Base-by-base conservation (phyloP, 2,888 invertebrate species). In the Malacosoma neustria region DNA sequence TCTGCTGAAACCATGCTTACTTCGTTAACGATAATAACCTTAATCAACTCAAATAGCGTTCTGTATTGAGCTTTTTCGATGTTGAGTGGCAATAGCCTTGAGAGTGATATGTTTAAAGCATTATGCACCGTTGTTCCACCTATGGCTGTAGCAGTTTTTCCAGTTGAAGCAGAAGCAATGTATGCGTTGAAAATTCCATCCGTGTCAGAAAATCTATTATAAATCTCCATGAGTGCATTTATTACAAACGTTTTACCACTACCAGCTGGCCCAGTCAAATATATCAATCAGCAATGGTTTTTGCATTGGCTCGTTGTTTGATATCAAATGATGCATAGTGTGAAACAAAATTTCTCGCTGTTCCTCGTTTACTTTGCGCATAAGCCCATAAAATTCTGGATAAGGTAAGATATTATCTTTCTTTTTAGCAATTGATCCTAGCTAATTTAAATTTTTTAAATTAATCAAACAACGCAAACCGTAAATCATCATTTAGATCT, bases 151-250 rank as follows among this genome's bases (percentile, higher is more conserved):
- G 63, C 61, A 32, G 67, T 61, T 48, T 61, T 61, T 29, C 57
- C 65, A 33, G 63, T 64, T 38, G 54, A 53, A 29, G 61, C 63
- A 51, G 61, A 64, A 12, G 55, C 47, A 36, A 70, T 40, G 49
- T 60, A 68, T 11, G 66, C 53, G 48, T 67, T 62, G 49, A 48
- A 56, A 36, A 46, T 35, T 30, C 50, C 51, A 49, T 65, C 55
- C 43, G 48, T 43, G 6, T 51, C 38, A 30, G 57, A 41, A 43
- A 46, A 63, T 14, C 63, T 45, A 35, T 68, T 66, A 41, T 63
- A 63, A 32, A 54, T 65, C 43, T 69, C 67, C 62, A 65, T 63
- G 1, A 68, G 34, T 11, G 45, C 32, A 51, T 63, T 62, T 14
- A 66, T 38, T 6, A 36, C 35, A 29, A 40, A 46, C n/a, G 43